A percentile compares a stretch with the other conserved stretches of the same genome.
phyloP scores from a whole-genome alignment of 2,113 vertebrate species.

The Tychaedon coryphoeus region DNA sequence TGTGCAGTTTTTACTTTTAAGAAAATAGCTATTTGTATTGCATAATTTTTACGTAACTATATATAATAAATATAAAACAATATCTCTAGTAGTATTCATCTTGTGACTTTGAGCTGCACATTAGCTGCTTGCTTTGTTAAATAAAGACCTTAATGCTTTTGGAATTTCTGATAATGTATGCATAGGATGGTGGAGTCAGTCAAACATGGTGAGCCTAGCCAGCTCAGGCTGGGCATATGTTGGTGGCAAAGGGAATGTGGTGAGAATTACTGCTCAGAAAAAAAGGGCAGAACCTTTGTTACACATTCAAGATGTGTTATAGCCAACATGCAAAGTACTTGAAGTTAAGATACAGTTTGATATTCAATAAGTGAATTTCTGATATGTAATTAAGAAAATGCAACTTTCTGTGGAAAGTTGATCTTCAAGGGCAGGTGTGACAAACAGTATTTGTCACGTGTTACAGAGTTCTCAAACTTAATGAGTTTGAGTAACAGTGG shows the following conservation, averaged over 20 bases:
- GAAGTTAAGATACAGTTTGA: not conserved
- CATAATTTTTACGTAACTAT: not conserved
- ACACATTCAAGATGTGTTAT: not conserved
- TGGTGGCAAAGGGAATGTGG: not conserved
- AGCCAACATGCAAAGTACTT: not conserved
- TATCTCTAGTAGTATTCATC: not conserved
- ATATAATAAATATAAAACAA: not conserved
- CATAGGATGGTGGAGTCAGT: not conserved
- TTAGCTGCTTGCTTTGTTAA: not conserved
- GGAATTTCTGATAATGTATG: not conserved
- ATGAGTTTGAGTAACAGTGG: not conserved
- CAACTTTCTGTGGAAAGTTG: not conserved
- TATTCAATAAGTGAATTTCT: not conserved
- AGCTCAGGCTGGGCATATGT: not conserved
- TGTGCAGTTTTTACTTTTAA: not conserved
- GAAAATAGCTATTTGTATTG: not conserved
- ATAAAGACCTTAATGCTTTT: not conserved
- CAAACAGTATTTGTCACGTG: not conserved
- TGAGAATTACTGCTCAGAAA: not conserved
- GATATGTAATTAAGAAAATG: not conserved
- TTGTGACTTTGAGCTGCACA: not conserved
- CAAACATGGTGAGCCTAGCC: not conserved
- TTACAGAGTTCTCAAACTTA: not conserved
- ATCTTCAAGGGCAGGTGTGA: not conserved
- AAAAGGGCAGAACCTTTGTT: not conserved